A percentile compares a stretch with the other conserved stretches of the same genome.
These are phyloP conservation scores for Choristoneura rosaceana DNA, from an alignment of 2,888 invertebrate species.

Conservation along the genomic window DNA sequence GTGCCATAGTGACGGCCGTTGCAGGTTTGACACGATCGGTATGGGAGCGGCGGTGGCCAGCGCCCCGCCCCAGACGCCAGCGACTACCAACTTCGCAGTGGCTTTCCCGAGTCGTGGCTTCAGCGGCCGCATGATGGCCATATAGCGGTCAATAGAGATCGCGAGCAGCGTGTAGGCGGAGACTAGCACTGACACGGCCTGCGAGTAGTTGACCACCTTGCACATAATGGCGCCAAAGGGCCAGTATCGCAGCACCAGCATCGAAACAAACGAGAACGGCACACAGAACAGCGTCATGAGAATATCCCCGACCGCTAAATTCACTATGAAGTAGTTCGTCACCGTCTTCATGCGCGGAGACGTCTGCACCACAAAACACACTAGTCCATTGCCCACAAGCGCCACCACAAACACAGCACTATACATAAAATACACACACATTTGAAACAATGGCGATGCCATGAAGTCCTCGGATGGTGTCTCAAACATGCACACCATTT, in stretches of 20 bases:
- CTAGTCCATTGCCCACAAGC: slow-evolving; percentile 87
- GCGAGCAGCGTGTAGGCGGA: slow-evolving; percentile 93
- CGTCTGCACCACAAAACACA: slow-evolving; percentile 91
- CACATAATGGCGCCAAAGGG: slow-evolving; percentile 91
- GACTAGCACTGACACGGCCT: slow-evolving; percentile 89
- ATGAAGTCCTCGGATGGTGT: slow-evolving; percentile 43
- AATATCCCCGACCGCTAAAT: slow-evolving; percentile 92
- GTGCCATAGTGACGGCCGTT: slow-evolving; percentile 84
- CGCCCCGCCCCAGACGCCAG: slow-evolving; percentile 88
- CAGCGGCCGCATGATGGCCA: slow-evolving; percentile 93
- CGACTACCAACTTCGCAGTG: slow-evolving; percentile 85
- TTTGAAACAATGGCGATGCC: slow-evolving; percentile 77
- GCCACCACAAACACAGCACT: slow-evolving; percentile 87
- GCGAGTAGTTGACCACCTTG: slow-evolving; percentile 89
- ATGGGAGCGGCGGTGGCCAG: slow-evolving; percentile 90
- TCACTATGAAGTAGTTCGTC: slow-evolving; percentile 93
- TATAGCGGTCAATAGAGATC: slow-evolving; percentile 92
- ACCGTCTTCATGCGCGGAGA: slow-evolving; percentile 92
- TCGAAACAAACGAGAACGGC: slow-evolving; percentile 91
- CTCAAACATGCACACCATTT: slow-evolving; percentile 41
- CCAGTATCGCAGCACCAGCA: slow-evolving; percentile 90
- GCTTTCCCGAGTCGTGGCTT: slow-evolving; percentile 89
- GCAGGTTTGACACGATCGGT: slow-evolving; percentile 87
- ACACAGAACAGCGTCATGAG: slow-evolving; percentile 93
- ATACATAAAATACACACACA: slow-evolving; percentile 87